Base-by-base conservation (phyloP, 1,140 invertebrate genomes). In the Drosophila orosa region DNA sequence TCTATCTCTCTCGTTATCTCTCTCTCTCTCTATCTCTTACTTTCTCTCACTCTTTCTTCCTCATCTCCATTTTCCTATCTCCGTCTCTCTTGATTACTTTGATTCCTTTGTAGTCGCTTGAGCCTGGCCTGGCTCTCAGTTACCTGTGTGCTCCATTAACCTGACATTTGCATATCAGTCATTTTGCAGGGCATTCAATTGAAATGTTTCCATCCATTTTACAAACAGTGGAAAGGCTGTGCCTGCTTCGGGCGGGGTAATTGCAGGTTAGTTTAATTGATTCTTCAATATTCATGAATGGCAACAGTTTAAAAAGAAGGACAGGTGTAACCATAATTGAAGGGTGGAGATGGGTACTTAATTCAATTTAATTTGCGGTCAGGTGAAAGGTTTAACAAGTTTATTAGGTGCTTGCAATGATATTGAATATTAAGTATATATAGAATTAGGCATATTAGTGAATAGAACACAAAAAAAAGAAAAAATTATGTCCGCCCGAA, bases 81-180 rank as follows among this genome's bases (percentile, higher is more conserved):
- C 17, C 59, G 48, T 75, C 42, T 47, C 48, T 37, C 29, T 59
- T 52, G 48, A 74, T 52, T 78, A 39, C 57, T 66, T 29, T 60
- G 37, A 45, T 59, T 52, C 72, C 58, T 57, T 87, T 86, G 56
- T 72, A 72, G 45, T 68, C 44, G 80, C 74, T 86, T 85, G 35
- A 68, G 82, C 77, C 62, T 60, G 58, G 81, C 77, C 62, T 54
- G 58, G 69, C 61, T 72, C 79, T 71, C 59, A 56, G 71, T 86
- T 87, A 79, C 76, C 76, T 83, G 83, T 83, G 83, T 78, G 75
- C 83, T 79, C 84, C 83, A 87, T 89, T 87, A 86, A 87, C 76
- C 79, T 74, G 61, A 40, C 80, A 62, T 74, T 77, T 66, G 63
- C 83, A 78, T 69, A 71, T 45, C 68, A 69, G 58, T 33, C 79